These are phyloP conservation scores for Ammodytes marinus DNA, from an alignment of 2,113 vertebrate species.

Conservation along the genomic window DNA sequence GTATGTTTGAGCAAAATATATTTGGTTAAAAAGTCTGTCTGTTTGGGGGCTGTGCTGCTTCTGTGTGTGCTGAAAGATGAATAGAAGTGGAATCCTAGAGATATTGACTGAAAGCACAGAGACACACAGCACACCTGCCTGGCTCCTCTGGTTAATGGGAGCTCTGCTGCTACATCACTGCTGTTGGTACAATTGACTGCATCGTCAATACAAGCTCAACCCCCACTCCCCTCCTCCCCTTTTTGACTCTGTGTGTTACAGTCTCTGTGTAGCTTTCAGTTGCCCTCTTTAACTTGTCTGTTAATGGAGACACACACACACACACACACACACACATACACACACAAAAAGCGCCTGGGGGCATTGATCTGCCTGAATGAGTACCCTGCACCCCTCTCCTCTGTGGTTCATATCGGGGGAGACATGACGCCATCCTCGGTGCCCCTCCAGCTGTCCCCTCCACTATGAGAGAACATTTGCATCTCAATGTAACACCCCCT, in stretches of 20 bases:
- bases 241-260: conserved; percentile 33
- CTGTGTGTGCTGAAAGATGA: conserved; percentile 12
- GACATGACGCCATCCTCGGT: conserved; percentile 82
- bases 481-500: conserved; percentile 74
- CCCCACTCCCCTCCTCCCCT: neutral
- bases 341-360: conserved; percentile 39
- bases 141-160: conserved; percentile 59
- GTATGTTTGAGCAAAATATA: neutral
- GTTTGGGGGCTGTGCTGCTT: neutral
- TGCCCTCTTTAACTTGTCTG: conserved; percentile 72
- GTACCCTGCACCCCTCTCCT: conserved; percentile 63
- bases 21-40: neutral
- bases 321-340: conserved; percentile 1
- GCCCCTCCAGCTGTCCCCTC: conserved; percentile 80
- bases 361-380: conserved; percentile 81
- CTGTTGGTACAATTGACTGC: conserved; percentile 68
- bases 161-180: conserved; percentile 75
- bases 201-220: conserved; percentile 63
- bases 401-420: conserved; percentile 71
- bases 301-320: conserved; percentile 56
- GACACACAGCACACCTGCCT: conserved; percentile 61
- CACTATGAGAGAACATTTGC: conserved; percentile 79
- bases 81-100: conserved; percentile 27
- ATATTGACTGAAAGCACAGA: conserved; percentile 39
- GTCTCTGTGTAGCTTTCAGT: conserved; percentile 56